Percentiles rank a stretch among this genome's conserved stretches.
Conservation (phyloP, 1,140 invertebrate species). For the Sipha flava region DNA sequence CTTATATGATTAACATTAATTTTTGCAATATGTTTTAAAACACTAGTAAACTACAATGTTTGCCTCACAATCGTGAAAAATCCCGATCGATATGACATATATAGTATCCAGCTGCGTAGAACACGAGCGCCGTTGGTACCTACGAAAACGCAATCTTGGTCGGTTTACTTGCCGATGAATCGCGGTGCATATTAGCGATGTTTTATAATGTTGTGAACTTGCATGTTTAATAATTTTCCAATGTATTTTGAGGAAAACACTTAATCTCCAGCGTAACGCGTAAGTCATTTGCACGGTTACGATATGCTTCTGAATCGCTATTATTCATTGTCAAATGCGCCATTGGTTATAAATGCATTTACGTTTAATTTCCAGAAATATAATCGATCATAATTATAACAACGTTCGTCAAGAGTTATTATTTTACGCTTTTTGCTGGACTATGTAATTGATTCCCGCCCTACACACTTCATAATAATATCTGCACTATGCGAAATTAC, state of each 20-base stretch:
- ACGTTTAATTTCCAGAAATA: not conserved
- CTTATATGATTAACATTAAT: too few relatives aligned
- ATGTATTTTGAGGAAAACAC: not conserved
- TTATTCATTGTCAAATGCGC: slow-evolving; percentile 19
- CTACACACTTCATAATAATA: too few relatives aligned
- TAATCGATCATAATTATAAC: slow-evolving; percentile 25
- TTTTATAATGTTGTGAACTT: not conserved
- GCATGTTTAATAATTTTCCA: not conserved
- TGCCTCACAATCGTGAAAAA: too few relatives aligned
- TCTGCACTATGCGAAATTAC: too few relatives aligned
- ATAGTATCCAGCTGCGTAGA: too few relatives aligned
- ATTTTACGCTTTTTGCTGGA: not conserved
- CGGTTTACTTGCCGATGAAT: too few relatives aligned
- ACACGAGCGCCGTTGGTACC: too few relatives aligned
- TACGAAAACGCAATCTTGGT: too few relatives aligned
- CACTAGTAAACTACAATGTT: too few relatives aligned
- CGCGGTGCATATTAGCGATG: not conserved
- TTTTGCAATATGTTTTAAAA: too few relatives aligned
- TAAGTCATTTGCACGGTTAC: slow-evolving; percentile 17
- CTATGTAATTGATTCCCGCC: not conserved
- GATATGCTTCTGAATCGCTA: not conserved
- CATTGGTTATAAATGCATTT: not conserved
- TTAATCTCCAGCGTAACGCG: not conserved
- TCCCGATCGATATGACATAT: too few relatives aligned
- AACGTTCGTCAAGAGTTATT: not conserved